A percentile compares a stretch with the other conserved stretches of the same genome.
These are phyloP conservation scores for Scotopteryx bipunctaria DNA, from an alignment of 2,888 invertebrate species.

Conservation along the genomic window DNA sequence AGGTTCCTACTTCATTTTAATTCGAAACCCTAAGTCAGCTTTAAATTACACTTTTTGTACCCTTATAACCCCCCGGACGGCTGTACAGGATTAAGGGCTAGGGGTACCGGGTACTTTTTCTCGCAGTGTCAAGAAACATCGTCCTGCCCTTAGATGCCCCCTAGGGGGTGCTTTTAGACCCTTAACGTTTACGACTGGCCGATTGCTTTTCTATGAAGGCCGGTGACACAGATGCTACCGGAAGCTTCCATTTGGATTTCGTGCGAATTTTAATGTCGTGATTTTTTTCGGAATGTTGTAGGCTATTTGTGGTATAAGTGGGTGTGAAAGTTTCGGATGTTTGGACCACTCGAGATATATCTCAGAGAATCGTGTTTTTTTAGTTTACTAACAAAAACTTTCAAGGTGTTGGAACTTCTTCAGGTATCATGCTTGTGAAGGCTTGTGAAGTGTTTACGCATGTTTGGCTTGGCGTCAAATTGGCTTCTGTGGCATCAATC, in stretches of 20 bases:
- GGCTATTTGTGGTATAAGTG: slow-evolving; percentile 37
- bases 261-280: slow-evolving; percentile 50
- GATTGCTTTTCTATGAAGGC: slow-evolving; percentile 85
- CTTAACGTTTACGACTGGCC: slow-evolving; percentile 86
- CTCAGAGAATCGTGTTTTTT: background rate
- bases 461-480: slow-evolving; percentile 7
- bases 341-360: slow-evolving; percentile 4
- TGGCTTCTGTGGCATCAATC: background rate
- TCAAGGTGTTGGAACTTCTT: slow-evolving; percentile 9
- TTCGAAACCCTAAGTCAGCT: slow-evolving; percentile 81
- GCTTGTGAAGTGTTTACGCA: slow-evolving; percentile 12
- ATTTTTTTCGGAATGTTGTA: slow-evolving; percentile 27
- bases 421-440: slow-evolving; percentile 2
- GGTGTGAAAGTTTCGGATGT: slow-evolving; percentile 29
- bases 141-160: slow-evolving; percentile 80
- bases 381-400: background rate
- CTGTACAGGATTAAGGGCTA: slow-evolving; percentile 73
- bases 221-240: slow-evolving; percentile 72
- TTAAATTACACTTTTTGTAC: slow-evolving; percentile 81
- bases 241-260: slow-evolving; percentile 63
- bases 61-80: slow-evolving; percentile 76
- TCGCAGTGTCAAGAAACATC: slow-evolving; percentile 77
- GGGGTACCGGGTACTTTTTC: slow-evolving; percentile 76
- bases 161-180: slow-evolving; percentile 82
- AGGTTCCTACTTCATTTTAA: slow-evolving; percentile 74